Evolutionary conservation across 2,113 vertebrate species (phyloP).

Genomic region (Neolamprologus fasciatus): DNA sequence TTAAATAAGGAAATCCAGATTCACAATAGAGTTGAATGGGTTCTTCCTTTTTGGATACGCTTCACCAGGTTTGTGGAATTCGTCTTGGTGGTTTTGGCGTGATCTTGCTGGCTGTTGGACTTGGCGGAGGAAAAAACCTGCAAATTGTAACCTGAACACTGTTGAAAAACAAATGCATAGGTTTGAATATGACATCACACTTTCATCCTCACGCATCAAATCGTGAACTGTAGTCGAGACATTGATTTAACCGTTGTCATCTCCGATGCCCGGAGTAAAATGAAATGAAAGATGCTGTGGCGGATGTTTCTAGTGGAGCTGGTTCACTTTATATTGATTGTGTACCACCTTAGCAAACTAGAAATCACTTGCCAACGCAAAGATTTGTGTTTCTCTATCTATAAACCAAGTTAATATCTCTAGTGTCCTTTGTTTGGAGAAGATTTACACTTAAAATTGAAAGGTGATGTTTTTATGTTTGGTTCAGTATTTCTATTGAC

Average conservation of each 20-base stretch:
- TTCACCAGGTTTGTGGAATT: neutral
- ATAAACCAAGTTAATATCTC: neutral
- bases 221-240: neutral
- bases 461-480: neutral
- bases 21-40: neutral
- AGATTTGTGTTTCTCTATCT: neutral
- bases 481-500: neutral
- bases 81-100: neutral
- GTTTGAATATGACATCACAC: neutral
- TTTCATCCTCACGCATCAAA: neutral
- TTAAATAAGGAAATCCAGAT: neutral
- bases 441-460: neutral
- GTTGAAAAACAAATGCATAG: neutral
- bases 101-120: neutral
- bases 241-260: neutral
- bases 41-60: neutral
- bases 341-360: neutral
- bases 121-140: neutral
- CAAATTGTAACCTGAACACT: neutral
- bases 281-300: neutral
- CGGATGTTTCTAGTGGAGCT: neutral
- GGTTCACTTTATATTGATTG: neutral
- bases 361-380: neutral
- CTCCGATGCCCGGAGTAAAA: neutral
- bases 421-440: neutral